Conservation (phyloP, 2,888 invertebrate species). For the Drosophila algonquin region DNA sequence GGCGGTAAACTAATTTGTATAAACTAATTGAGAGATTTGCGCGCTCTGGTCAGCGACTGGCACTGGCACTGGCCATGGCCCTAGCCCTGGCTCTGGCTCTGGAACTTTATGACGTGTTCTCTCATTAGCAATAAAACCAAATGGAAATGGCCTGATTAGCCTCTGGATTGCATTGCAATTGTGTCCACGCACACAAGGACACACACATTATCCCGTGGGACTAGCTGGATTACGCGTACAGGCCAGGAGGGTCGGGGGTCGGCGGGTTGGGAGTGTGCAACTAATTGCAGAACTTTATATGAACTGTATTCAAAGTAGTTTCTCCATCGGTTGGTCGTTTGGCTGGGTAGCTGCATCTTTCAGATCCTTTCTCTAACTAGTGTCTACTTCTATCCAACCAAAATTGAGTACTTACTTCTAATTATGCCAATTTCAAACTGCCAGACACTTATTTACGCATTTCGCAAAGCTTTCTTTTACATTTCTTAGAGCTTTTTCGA, state of each 20-base stretch:
- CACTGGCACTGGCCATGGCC: background rate
- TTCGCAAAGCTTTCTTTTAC: too few relatives aligned
- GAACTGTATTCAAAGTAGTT: slow-evolving; percentile 11
- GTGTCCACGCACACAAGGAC: background rate
- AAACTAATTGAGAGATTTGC: slow-evolving; percentile 76
- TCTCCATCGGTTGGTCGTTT: background rate
- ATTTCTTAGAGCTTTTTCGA: too few relatives aligned
- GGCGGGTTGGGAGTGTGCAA: slow-evolving; percentile 3
- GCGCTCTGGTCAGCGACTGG: slow-evolving; percentile 31
- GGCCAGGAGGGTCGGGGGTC: background rate
- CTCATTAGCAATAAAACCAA: slow-evolving; percentile 75
- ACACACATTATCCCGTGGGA: slow-evolving; percentile 21
- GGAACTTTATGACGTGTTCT: slow-evolving; percentile 67
- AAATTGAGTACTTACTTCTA: too few relatives aligned
- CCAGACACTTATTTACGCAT: too few relatives aligned
- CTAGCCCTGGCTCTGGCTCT: background rate
- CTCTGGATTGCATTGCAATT: slow-evolving; percentile 20
- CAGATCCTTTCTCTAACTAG: background rate
- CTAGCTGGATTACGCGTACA: slow-evolving; percentile 1
- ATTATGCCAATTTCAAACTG: too few relatives aligned
- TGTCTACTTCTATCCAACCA: background rate
- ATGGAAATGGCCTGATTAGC: slow-evolving; percentile 48
- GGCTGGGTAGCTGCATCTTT: too few relatives aligned
- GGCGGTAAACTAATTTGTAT: slow-evolving; percentile 77
- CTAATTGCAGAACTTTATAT: slow-evolving; percentile 21